Percentiles rank a stretch among this genome's conserved stretches.
These are phyloP conservation scores for Neolamprologus hecqui DNA, from an alignment of 2,113 vertebrate genomes.

Conservation along the genomic window DNA sequence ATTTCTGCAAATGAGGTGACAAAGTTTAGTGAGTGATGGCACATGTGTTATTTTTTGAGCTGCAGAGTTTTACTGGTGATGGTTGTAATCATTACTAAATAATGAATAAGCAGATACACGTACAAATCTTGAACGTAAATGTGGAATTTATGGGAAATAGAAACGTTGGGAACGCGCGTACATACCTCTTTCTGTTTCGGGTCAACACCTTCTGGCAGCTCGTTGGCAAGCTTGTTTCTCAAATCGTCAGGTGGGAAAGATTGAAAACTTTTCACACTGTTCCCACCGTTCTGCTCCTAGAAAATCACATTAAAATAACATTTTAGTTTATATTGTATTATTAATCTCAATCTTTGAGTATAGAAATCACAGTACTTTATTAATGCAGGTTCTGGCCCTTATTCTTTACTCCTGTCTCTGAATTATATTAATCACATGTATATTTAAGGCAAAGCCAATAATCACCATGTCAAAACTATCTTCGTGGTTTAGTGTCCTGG, in stretches of 20 bases:
- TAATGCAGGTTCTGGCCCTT: neutral
- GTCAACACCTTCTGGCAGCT: constrained; percentile 78
- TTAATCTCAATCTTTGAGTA: neutral
- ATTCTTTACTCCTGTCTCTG: neutral
- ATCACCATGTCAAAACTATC: neutral
- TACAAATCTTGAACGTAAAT: neutral
- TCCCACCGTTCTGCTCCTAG: constrained; percentile 18
- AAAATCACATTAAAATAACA: neutral
- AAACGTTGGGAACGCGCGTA: neutral
- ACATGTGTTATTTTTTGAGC: neutral
- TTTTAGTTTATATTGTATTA: neutral
- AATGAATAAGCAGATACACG: neutral
- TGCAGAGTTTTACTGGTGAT: neutral
- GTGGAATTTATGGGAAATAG: neutral
- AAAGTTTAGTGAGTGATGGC: neutral
- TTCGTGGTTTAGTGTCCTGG: neutral
- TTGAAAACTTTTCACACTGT: neutral
- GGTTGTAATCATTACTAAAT: neutral
- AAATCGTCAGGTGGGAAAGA: constrained; percentile 67
- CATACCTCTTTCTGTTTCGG: constrained; percentile 77
- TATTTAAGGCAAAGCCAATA: neutral
- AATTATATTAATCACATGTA: neutral
- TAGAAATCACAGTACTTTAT: neutral
- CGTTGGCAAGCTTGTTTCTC: constrained; percentile 60
- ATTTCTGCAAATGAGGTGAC: constrained; percentile 56